Evolutionary conservation across 2,888 invertebrate genomes (phyloP).

Genomic region (Lasioglossum malachurum): DNA sequence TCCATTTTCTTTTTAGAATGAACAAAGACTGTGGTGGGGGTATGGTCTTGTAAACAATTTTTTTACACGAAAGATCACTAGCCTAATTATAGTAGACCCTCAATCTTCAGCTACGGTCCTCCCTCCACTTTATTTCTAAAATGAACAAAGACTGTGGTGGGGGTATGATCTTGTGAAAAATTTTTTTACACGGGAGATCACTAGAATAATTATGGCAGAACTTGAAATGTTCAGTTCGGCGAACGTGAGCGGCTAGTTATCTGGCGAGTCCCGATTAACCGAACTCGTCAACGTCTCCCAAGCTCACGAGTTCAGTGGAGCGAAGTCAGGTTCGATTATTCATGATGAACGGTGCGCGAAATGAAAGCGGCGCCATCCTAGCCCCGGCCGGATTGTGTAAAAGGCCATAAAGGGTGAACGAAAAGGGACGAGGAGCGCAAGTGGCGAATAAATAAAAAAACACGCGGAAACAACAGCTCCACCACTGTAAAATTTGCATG

Average conservation of each 20-base stretch:
- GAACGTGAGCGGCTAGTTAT: background rate
- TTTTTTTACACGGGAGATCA: too few species aligned
- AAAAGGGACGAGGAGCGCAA: slow-evolving; percentile 37
- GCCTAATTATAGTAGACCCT: background rate
- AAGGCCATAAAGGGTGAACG: slow-evolving; percentile 12
- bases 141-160: too few species aligned
- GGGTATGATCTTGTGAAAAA: too few species aligned
- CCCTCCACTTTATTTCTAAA: too few species aligned
- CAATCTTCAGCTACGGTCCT: too few species aligned
- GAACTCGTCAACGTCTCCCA: background rate
- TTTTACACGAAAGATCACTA: too few species aligned
- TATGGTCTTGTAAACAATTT: too few species aligned
- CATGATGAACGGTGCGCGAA: background rate
- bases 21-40: too few species aligned
- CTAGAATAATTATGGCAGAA: background rate
- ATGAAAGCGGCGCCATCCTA: background rate
- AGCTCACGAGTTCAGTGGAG: background rate
- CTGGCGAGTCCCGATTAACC: background rate
- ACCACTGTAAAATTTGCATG: slow-evolving; percentile 64
- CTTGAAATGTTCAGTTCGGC: background rate
- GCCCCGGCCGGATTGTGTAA: background rate
- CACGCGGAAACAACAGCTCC: slow-evolving; percentile 19
- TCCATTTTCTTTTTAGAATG: too few species aligned
- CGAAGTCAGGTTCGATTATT: slow-evolving; percentile 9
- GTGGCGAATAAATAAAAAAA: slow-evolving; percentile 46